Evolutionary conservation across 2,888 invertebrate genomes (phyloP).

Genomic region (Cataglyphis cursor): DNA sequence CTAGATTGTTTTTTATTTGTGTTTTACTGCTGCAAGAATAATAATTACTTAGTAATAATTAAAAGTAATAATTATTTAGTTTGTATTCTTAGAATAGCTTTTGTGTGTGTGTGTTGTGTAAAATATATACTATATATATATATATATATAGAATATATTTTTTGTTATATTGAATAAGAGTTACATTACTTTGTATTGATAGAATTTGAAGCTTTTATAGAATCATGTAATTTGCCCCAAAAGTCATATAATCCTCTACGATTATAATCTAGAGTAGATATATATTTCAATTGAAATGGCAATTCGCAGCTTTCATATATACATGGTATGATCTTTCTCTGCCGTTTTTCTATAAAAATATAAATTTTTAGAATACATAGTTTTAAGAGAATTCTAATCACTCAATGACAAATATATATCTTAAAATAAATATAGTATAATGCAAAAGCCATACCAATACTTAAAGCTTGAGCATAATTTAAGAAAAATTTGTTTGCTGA

Average conservation of each 20-base stretch:
- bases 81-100: not conserved
- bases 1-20: not conserved
- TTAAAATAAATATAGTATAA: not conserved
- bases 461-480: constrained; percentile 93
- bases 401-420: not conserved
- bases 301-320: constrained; percentile 90
- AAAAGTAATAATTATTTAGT: constrained; percentile 5
- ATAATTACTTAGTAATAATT: not conserved
- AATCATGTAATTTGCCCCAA: constrained; percentile 90
- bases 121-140: no score
- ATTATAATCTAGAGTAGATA: constrained; percentile 90
- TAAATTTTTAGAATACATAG: not conserved
- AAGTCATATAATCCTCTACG: constrained; percentile 89
- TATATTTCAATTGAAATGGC: constrained; percentile 90
- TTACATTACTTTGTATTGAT: constrained; percentile 10
- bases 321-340: constrained; percentile 91
- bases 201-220: constrained; percentile 84
- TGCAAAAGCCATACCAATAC: constrained; percentile 90
- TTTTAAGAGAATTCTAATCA: not conserved
- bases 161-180: not conserved
- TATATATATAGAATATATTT: not conserved
- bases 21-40: constrained; percentile 10
- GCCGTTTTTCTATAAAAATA: constrained; percentile 86
- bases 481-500: constrained; percentile 92
- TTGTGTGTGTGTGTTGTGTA: no score